These are phyloP conservation scores for Crossocerus cetratus DNA, from an alignment of 2,888 invertebrate species.

Conservation along the genomic window DNA sequence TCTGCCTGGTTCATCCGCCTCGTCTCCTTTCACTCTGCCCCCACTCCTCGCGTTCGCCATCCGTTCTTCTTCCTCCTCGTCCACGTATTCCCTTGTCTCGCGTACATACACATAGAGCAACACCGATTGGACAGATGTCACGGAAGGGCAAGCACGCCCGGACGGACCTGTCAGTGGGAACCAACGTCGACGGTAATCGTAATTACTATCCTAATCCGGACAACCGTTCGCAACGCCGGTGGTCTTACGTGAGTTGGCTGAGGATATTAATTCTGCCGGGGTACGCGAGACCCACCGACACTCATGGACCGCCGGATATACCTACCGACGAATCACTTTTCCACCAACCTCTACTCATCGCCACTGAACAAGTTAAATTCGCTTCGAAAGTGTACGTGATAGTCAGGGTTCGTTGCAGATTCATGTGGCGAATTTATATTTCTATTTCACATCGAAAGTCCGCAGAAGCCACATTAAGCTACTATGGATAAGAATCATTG, in stretches of 20 bases:
- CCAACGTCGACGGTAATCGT: constrained; percentile 58
- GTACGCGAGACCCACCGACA: background rate
- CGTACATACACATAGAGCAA: constrained; percentile 31
- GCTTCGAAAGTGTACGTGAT: no score
- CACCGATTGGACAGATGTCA: constrained; percentile 68
- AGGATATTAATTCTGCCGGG: constrained; percentile 42
- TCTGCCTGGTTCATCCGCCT: background rate
- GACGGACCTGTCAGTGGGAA: constrained; percentile 59
- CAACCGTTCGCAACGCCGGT: constrained; percentile 24
- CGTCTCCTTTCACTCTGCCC: background rate
- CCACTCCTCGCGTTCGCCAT: constrained; percentile 30
- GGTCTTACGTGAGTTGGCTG: constrained; percentile 23
- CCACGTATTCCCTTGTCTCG: constrained; percentile 8
- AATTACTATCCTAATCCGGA: constrained; percentile 60
- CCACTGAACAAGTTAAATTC: no score
- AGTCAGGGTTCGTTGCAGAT: no score
- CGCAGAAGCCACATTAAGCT: no score
- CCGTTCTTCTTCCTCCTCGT: constrained; percentile 47
- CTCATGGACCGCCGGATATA: background rate
- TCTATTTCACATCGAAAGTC: no score
- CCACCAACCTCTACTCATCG: no score
- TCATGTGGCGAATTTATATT: no score
- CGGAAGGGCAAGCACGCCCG: constrained; percentile 64
- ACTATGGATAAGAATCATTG: no score
- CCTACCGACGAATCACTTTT: no score